phyloP scores from a whole-genome alignment of 1,140 invertebrate genomes.

The Psilanteris sp. region DNA sequence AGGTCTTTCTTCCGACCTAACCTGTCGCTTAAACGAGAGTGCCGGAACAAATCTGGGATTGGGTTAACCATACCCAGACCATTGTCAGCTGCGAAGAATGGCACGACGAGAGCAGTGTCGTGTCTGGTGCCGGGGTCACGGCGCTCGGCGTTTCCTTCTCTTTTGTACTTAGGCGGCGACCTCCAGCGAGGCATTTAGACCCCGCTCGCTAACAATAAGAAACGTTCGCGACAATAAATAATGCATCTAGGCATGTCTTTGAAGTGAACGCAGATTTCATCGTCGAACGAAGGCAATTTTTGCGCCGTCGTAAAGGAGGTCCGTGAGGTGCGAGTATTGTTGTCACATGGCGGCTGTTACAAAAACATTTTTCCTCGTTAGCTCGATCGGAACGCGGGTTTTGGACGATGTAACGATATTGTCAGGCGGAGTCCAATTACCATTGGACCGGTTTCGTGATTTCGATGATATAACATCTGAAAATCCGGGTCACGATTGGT shows the following conservation, averaged over 20 bases:
- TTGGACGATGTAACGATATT: constrained; percentile 45
- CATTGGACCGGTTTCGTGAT: constrained; percentile 38
- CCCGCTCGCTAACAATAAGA: constrained; percentile 64
- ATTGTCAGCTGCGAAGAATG: constrained; percentile 45
- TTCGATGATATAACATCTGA: constrained; percentile 54
- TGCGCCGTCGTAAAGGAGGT: constrained; percentile 6
- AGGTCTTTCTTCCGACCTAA: constrained; percentile 32
- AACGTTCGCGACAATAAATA: constrained; percentile 70
- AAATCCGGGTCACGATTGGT: constrained; percentile 59
- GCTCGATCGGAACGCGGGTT: constrained; percentile 8
- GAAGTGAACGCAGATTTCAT: constrained; percentile 56
- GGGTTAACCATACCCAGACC: constrained; percentile 23
- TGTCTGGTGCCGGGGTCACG: constrained; percentile 66
- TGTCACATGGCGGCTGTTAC: constrained; percentile 1
- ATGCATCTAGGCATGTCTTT: constrained; percentile 54
- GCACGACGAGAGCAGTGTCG: constrained; percentile 63
- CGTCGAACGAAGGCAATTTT: constrained; percentile 7
- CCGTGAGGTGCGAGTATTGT: constrained; percentile 25
- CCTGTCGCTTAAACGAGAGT: constrained; percentile 19
- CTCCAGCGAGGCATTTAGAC: constrained; percentile 46
- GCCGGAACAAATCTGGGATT: constrained; percentile 43
- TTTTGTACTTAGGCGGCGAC: constrained; percentile 54
- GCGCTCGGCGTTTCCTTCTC: constrained; percentile 53
- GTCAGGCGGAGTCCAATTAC: constrained; percentile 52
- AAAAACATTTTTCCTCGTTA: constrained; percentile 41